Base-by-base conservation (phyloP, 2,888 invertebrate species). In the Geotrupes spiniger region DNA sequence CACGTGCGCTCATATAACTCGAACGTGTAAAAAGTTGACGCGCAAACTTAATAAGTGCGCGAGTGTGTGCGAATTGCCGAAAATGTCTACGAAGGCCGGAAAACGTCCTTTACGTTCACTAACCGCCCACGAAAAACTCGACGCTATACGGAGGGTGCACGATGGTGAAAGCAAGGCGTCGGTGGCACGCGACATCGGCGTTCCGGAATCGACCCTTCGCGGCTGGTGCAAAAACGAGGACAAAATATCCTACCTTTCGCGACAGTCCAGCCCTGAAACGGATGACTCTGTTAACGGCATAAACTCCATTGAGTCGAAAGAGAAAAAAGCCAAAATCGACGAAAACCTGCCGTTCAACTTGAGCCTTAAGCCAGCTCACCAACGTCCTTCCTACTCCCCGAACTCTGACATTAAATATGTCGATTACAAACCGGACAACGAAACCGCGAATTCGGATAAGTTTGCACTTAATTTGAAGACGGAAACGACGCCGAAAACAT, bases 221-320 rank as follows among this genome's bases (percentile, higher is more conserved):
- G 91, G 91, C 49, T 91, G 91, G 91, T 91, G 90, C 74, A 91
- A 91, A 71, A 87, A 89, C 66, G 89, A 89, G 66, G 85, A 87
- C 62, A 90, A 90, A 70, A 75, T 83, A 2, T 73, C 85, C 56
- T 80, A 84, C 68, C 83, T 85, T 65, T 84, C 85, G 17, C 78
- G 84, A 6, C 82, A 85, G 62, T 83, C 85, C 41, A 84, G 84
- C 5, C 84, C 85, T 1, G 87, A 87, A 58, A 85, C 85, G 33
- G 80, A 80, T 62, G 80, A 80, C 64, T 78, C 80, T 61, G 74
- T 74, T 53, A 76, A 76, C 52, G 76, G 77, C 15, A 36, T 52
- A n/a, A 51, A 55, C 27, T 52, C 61, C 9, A 62, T 58, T 42
- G 62, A 55, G 58, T 53, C 61, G 53, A 53, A 54, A 40, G 53